phyloP scores from a whole-genome alignment of 1,140 invertebrate species.

The Mya arenaria region DNA sequence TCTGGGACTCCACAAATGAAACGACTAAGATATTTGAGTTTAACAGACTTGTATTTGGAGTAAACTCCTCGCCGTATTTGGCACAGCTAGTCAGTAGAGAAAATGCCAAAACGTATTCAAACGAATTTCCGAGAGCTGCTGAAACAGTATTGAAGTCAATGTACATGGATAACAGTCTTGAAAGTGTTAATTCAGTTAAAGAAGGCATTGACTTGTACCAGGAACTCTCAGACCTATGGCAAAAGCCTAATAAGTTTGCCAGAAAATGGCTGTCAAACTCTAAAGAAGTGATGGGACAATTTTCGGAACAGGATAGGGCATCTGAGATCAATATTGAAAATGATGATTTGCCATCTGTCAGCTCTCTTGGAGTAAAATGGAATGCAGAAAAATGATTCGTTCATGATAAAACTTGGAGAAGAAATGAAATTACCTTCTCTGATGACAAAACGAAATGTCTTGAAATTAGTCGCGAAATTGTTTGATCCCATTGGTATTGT shows the following conservation, averaged over 20 bases:
- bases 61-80: constrained; percentile 47
- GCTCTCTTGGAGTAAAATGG: constrained; percentile 43
- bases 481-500: constrained; percentile 42
- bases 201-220: constrained; percentile 21
- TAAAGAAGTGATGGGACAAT: neutral
- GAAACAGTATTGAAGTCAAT: constrained; percentile 27
- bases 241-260: constrained; percentile 9
- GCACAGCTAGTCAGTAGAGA: constrained; percentile 40
- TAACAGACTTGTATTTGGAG: constrained; percentile 44
- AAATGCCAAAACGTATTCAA: neutral
- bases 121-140: constrained; percentile 3
- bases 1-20: constrained; percentile 10
- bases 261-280: constrained; percentile 41
- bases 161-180: constrained; percentile 34
- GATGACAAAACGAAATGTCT: constrained; percentile 31
- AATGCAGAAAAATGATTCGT: constrained; percentile 36
- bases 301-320: constrained; percentile 17
- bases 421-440: neutral
- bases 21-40: constrained; percentile 57
- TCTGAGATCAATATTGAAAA: constrained; percentile 5
- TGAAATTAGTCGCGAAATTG: constrained; percentile 15
- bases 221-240: neutral
- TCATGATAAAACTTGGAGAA: neutral
- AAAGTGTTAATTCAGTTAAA: neutral
- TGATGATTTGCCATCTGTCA: constrained; percentile 33